Base-by-base conservation (phyloP, 2,888 invertebrate species). In the Trachelus troglodyta region DNA sequence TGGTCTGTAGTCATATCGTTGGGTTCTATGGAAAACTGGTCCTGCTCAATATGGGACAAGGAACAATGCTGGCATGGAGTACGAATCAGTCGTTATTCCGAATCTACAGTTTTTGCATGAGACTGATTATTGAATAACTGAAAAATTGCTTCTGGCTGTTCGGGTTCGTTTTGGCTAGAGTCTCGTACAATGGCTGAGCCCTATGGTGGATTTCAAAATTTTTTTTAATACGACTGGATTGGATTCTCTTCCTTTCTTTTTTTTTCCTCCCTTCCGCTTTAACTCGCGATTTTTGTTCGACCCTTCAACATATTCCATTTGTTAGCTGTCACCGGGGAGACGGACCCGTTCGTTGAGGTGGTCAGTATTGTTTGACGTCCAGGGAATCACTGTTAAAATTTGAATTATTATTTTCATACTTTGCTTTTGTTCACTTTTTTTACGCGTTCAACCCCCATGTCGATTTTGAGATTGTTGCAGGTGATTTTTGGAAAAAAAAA, bases 101-200 rank as follows among this genome's bases (percentile, higher is more conserved):
- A 23, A 71, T 71, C 15, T 15, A 9, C 71, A 71, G 15, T 31
- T 74, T 35, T 23, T 30, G 87, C 88, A 88, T 87, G 85, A 83
- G 87, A 87, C 88, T 88, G 87, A 89, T 89, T 88, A 83, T 88
- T 85, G 89, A 85, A 88, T 87, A 86, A 87, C 89, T 81, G 86
- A 86, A 87, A 87, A 89, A 88, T 87, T 83, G 87, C 88, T 88
- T 83, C 85, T 83, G 87, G 88, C 86, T 86, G 88, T 87, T 85
- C 83, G 81, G 85, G 84, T 87, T 87, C 86, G 87, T 89, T 89
- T 86, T 79, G 81, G 79, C 9, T 15, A 76, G 79, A 77, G 77
- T 81, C 78, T 80, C 77, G 80, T 79, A 83, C 82, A 83, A 83
- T 83, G 80, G 31, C 31, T 15, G 31, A 31, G 31, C 71, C 31